Evolutionary conservation across 37 sponge, comb jelly and placozoan species (phyloP), one percentile per base, ranked within the genome.

Genomic region (Mnemiopsis leidyi): DNA sequence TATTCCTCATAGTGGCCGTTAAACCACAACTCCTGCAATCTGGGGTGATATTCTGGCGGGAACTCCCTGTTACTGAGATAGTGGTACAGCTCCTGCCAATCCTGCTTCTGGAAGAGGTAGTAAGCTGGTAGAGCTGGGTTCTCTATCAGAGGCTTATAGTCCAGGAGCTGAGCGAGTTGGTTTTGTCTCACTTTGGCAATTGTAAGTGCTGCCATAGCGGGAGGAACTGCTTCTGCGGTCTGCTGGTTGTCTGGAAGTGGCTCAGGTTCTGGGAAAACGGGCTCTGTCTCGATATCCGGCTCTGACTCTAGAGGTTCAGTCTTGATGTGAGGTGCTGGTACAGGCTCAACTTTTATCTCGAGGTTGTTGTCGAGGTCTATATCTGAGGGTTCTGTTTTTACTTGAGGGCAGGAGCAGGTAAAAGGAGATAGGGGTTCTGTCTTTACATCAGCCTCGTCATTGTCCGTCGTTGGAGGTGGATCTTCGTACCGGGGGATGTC

Each of bases 11-110:
- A 77, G 79, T 33, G 79, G 36, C 1, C 26, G 18, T 20, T 1
- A 36, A 20, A 77, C 79, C 79, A 77, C 79, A 77, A 36, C 3
- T 77, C 79, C 79, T 77, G 79, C 1, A 77, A 36, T 3, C 32
- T 28, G 35, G 79, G 79, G 79, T 77, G 79, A 1, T 77, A 20
- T 26, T 5, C 16, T 2, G 34, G 34, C 5, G 30, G 79, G 79
- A 77, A 77, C 36, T 26, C 21, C 0, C 36, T 32, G 36, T 3
- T 34, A 34, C 36, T 33, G 35, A 77, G 33, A 36, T 34, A 77
- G 0, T 77, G 36, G 20, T 77, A 21, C 35, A 77, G 79, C 36
- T 32, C 3, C 0, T 1, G 20, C 79, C 34, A 34, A 18, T 34
- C 32, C 18, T 32, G 20, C 35, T 77, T 33, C 79, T 77, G 20